Base-by-base conservation (phyloP, 1,140 invertebrate species). In the Phenacoccus solenopsis region DNA sequence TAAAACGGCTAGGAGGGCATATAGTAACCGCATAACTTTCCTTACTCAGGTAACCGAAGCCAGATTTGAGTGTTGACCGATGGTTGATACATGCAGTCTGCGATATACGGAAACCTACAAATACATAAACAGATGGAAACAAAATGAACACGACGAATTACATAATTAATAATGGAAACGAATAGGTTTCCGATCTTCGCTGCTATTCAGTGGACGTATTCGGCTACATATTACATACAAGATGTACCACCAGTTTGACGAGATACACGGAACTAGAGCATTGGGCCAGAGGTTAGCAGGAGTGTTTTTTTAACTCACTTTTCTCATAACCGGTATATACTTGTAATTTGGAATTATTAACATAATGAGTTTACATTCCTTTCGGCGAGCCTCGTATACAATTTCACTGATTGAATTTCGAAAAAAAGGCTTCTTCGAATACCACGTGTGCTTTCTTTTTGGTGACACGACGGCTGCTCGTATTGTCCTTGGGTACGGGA, bases 41-140 rank as follows among this genome's bases (percentile, higher is more conserved):
- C 59, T 64, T 64, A 64, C 59, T 64, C 59, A 64, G 25, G 59
- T 64, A 64, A 64, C 59, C 59, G 59, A 64, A 64, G 59, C 59
- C 59, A 64, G 59, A 64, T 64, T 64, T 64, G 59, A 64, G 25
- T 16, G 16, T 64, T 27, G 2, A 22, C 25, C 25, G 59, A 24
- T 38, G 9, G 32, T 27, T 25, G 59, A 64, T 64, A 64, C 59
- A 64, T 64, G 59, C 59, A 64, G 59, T 64, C 59, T 64, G 21
- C 59, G 21, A 64, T 64, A 10, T 22, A 20, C 4, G 20, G 25
- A 64, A 64, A 64, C 20, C 59, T 64, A 38, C 9, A n/a, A n/a
- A n/a, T n/a, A n/a, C n/a, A n/a, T n/a, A n/a, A n/a, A n/a, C n/a
- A n/a, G n/a, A n/a, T n/a, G n/a, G 38, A 49, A 49, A 49, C 12